A percentile compares a stretch with the other conserved stretches of the same genome.
These are phyloP conservation scores for Meghimatium bilineatum DNA, from an alignment of 2,888 invertebrate species.

Conservation along the genomic window DNA sequence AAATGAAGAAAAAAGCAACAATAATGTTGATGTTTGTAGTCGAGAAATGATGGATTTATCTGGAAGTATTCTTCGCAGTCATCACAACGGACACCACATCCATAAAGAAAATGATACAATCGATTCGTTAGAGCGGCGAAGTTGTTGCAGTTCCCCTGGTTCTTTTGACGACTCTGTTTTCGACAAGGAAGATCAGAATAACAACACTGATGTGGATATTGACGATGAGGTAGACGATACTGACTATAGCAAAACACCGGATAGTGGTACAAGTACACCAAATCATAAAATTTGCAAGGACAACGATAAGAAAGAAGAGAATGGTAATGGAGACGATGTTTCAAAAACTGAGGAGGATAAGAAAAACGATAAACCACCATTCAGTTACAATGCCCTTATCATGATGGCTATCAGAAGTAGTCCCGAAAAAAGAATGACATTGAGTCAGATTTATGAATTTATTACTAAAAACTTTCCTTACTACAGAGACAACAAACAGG, in stretches of 20 bases:
- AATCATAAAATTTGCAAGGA: constrained; percentile 12
- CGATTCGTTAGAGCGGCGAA: background rate
- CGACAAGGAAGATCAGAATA: constrained; percentile 43
- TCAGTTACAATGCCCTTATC: constrained; percentile 98
- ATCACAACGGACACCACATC: background rate
- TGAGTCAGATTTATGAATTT: constrained; percentile 98
- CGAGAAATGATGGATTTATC: background rate
- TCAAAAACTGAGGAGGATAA: constrained; percentile 51
- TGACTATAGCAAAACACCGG: constrained; percentile 32
- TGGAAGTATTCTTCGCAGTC: background rate
- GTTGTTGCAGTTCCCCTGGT: constrained; percentile 28
- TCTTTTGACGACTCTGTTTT: constrained; percentile 36
- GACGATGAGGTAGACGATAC: constrained; percentile 41
- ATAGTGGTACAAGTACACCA: background rate
- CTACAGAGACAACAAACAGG: constrained; percentile 97
- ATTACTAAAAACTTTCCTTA: constrained; percentile 99
- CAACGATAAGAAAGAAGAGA: constrained; percentile 40
- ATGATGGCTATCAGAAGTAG: constrained; percentile 99
- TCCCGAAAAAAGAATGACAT: constrained; percentile 92
- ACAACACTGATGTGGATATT: constrained; percentile 40
- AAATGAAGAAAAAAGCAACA: background rate
- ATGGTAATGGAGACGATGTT: constrained; percentile 41
- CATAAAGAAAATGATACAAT: background rate
- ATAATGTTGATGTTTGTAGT: constrained; percentile 14
- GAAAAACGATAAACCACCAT: constrained; percentile 87